A percentile compares a stretch with the other conserved stretches of the same genome.
Evolutionary conservation across 2,797 vertebrate genomes (phyloP).

Genomic region (Myripristis murdjan): DNA sequence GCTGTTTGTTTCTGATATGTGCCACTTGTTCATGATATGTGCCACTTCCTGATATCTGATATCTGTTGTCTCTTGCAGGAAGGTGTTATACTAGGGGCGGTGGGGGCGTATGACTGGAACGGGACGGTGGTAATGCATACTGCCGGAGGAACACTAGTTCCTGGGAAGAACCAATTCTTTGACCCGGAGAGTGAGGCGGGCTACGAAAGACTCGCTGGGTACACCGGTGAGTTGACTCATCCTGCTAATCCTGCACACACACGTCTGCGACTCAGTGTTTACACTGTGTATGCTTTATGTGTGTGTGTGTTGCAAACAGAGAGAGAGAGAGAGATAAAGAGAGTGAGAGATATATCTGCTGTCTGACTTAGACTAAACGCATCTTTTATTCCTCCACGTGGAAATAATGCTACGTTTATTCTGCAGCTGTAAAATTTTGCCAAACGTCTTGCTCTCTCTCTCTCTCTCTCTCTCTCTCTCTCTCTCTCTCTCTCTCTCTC

Average conservation of each 20-base stretch:
- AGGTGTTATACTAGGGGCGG: conserved; percentile 93
- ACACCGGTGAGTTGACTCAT: conserved; percentile 88
- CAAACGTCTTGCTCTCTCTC: conserved; percentile 29
- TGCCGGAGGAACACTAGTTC: conserved; percentile 71
- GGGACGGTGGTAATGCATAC: conserved; percentile 94
- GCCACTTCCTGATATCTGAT: not conserved
- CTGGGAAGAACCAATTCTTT: conserved; percentile 86
- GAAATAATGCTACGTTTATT: no score
- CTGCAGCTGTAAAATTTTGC: no score
- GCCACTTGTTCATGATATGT: not conserved
- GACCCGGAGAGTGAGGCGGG: conserved; percentile 81
- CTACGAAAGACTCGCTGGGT: conserved; percentile 92
- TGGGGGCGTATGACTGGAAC: conserved; percentile 98
- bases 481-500: conserved; percentile 3
- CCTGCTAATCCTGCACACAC: not conserved
- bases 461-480: conserved; percentile 6
- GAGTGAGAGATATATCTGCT: no score
- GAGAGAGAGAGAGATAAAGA: no score
- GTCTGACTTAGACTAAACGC: no score
- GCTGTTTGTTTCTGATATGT: not conserved
- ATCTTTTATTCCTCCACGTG: no score
- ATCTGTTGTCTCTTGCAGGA: conserved; percentile 78
- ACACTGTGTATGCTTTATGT: not conserved
- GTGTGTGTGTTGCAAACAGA: no score
- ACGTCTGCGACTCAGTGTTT: not conserved